Conservation (phyloP, 2,888 invertebrate genomes). For the Phorcus lineatus region DNA sequence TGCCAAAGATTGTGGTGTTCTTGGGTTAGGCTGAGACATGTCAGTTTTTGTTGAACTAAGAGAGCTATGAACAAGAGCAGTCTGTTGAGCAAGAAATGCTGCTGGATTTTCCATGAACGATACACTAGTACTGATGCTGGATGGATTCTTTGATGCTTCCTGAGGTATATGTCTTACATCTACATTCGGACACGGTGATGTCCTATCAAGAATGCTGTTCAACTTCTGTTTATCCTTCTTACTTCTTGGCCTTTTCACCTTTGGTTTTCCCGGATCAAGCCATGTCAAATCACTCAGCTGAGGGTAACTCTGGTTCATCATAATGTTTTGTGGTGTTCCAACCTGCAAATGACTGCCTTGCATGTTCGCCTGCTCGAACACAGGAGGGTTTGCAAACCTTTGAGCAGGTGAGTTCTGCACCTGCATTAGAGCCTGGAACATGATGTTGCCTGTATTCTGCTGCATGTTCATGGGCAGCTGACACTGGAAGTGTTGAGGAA, state of each 20-base stretch:
- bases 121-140: conserved; percentile 38
- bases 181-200: conserved; percentile 79
- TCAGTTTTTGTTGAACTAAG: conserved; percentile 27
- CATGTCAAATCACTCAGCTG: conserved; percentile 42
- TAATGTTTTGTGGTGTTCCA: conserved; percentile 25
- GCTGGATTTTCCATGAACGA: conserved; percentile 94
- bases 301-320: conserved; percentile 30
- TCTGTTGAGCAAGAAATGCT: conserved; percentile 93
- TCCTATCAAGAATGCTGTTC: conserved; percentile 59
- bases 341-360: conserved; percentile 26
- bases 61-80: conserved; percentile 81
- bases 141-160: conserved; percentile 21
- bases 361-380: conserved; percentile 23
- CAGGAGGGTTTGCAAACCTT: conserved; percentile 15
- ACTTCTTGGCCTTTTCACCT: conserved; percentile 48
- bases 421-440: conserved; percentile 31
- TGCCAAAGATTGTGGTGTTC: conserved; percentile 18
- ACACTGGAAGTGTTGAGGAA: conserved; percentile 22
- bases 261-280: conserved; percentile 49
- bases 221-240: conserved; percentile 57
- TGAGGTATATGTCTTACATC: conserved; percentile 79
- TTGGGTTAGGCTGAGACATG: conserved; percentile 20
- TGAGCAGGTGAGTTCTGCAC: conserved; percentile 24
- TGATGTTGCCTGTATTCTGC: conserved; percentile 22
- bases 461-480: conserved; percentile 28